These are phyloP conservation scores for Drosophila greeni DNA, from an alignment of 2,888 invertebrate species.

Conservation along the genomic window DNA sequence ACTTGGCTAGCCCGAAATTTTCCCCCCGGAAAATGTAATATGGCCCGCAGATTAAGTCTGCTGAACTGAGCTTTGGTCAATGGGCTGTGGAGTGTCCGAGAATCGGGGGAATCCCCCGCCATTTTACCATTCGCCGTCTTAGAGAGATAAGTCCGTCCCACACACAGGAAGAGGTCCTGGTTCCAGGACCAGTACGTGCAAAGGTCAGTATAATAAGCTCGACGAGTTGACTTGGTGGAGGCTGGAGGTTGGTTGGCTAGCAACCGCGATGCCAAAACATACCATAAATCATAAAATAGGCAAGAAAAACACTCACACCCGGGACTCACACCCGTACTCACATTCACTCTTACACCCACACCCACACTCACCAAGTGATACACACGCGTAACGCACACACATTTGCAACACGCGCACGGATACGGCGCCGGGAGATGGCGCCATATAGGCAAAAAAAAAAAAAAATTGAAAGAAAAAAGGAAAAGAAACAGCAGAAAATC, in stretches of 20 bases:
- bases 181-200: slow-evolving; percentile 26
- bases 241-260: slow-evolving; percentile 46
- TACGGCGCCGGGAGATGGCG: slow-evolving; percentile 68
- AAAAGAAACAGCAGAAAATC: slow-evolving; percentile 9
- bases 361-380: slow-evolving; percentile 18
- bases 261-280: slow-evolving; percentile 49
- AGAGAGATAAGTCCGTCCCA: slow-evolving; percentile 18
- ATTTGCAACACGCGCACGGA: slow-evolving; percentile 18
- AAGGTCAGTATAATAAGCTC: slow-evolving; percentile 66
- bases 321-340: slow-evolving; percentile 17
- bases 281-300: slow-evolving; percentile 72
- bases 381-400: slow-evolving; percentile 21
- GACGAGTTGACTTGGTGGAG: slow-evolving; percentile 21
- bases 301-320: slow-evolving; percentile 49
- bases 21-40: slow-evolving; percentile 14
- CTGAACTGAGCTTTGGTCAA: slow-evolving; percentile 37
- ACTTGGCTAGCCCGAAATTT: neutral
- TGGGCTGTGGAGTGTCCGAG: slow-evolving; percentile 16
- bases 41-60: slow-evolving; percentile 31
- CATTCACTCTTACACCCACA: slow-evolving; percentile 20
- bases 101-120: neutral
- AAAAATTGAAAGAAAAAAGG: slow-evolving; percentile 6
- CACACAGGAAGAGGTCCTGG: slow-evolving; percentile 5
- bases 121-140: neutral
- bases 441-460: slow-evolving; percentile 53